Conservation (phyloP, 2,113 vertebrate genomes). For the Myotis yumanensis region DNA sequence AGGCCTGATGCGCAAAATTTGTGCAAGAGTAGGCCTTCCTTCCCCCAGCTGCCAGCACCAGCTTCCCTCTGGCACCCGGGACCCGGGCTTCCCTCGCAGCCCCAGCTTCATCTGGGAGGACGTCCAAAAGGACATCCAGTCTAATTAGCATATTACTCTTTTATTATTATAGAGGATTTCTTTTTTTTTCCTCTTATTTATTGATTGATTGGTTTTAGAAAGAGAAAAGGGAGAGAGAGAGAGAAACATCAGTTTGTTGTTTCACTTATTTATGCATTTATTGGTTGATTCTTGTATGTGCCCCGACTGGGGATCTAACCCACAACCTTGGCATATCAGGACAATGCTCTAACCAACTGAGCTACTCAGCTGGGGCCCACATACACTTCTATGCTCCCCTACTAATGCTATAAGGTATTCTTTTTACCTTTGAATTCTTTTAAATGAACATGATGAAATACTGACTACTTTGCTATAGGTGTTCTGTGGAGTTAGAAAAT, state of each 20-base stretch:
- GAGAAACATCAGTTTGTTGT: background rate
- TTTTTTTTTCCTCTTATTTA: no score
- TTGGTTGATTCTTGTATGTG: background rate
- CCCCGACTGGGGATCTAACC: background rate
- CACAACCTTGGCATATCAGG: background rate
- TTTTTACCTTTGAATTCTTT: constrained; percentile 1
- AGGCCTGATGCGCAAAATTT: no score
- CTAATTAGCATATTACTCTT: no score
- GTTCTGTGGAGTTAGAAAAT: background rate
- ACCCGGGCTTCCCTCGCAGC: no score
- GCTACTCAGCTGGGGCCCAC: background rate
- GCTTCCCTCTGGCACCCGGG: no score
- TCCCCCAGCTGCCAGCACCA: no score
- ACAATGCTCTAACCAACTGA: background rate
- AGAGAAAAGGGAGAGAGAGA: background rate
- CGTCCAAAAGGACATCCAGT: no score
- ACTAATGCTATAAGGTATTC: background rate
- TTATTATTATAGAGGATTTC: no score
- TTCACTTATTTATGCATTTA: background rate
- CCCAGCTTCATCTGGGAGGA: no score
- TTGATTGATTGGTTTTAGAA: background rate
- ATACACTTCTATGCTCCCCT: background rate
- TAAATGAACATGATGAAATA: background rate
- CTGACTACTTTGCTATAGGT: background rate
- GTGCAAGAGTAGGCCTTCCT: no score